phyloP scores from a whole-genome alignment of 2,888 invertebrate genomes.

The Rhagonycha fulva region DNA sequence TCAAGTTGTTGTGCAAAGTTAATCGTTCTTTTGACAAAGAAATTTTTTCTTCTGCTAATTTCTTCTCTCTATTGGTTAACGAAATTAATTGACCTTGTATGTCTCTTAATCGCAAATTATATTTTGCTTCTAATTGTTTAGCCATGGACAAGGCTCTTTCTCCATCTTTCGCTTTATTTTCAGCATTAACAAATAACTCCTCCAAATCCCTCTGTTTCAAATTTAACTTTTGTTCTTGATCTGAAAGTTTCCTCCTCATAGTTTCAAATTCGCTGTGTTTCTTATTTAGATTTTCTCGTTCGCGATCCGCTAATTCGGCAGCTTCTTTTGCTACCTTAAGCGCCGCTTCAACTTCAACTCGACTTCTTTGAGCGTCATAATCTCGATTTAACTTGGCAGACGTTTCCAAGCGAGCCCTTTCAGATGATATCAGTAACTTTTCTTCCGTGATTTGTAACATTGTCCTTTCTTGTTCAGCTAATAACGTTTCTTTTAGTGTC shows the following conservation, averaged over 20 bases:
- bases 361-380: slow-evolving; percentile 48
- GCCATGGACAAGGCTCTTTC: slow-evolving; percentile 56
- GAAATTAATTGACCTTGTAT: slow-evolving; percentile 63
- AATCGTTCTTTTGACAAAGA: slow-evolving; percentile 63
- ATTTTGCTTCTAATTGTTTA: slow-evolving; percentile 54
- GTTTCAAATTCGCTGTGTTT: slow-evolving; percentile 49
- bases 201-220: slow-evolving; percentile 49
- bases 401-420: slow-evolving; percentile 51
- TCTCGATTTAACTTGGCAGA: slow-evolving; percentile 47
- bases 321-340: slow-evolving; percentile 53
- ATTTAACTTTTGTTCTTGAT: slow-evolving; percentile 43
- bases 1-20: slow-evolving; percentile 60
- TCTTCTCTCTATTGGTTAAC: slow-evolving; percentile 62
- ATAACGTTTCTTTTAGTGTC: slow-evolving; percentile 60
- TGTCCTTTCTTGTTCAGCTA: slow-evolving; percentile 63
- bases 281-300: slow-evolving; percentile 46
- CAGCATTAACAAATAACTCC: slow-evolving; percentile 50
- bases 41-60: slow-evolving; percentile 65
- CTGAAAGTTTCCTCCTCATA: slow-evolving; percentile 44
- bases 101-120: slow-evolving; percentile 61
- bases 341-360: slow-evolving; percentile 53
- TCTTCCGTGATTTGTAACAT: slow-evolving; percentile 64
- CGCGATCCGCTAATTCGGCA: slow-evolving; percentile 48
- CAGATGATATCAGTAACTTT: slow-evolving; percentile 56
- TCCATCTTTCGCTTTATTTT: slow-evolving; percentile 61